Percentiles rank a stretch among this genome's conserved stretches.
phyloP scores from a whole-genome alignment of 2,797 vertebrate species.

The Enteromius unitaeniatus region DNA sequence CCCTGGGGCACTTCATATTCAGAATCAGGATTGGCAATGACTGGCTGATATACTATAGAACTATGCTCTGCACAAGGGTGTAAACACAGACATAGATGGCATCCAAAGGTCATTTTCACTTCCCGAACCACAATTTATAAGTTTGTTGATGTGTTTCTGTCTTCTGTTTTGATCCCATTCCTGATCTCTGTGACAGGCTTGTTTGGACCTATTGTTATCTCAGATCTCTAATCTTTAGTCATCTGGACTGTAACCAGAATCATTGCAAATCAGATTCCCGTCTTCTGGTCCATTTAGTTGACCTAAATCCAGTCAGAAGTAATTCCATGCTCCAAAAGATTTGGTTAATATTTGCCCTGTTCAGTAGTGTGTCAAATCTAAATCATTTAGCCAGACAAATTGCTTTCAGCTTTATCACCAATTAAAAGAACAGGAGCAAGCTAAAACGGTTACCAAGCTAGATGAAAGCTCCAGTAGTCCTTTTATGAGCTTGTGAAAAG shows the following conservation, averaged over 20 bases:
- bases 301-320: slow-evolving; percentile 20
- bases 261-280: background rate
- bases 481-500: background rate
- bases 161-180: background rate
- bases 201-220: background rate
- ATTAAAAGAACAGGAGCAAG: background rate
- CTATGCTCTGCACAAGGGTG: background rate
- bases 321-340: background rate
- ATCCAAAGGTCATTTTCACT: background rate
- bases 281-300: slow-evolving; percentile 4
- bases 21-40: background rate
- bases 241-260: slow-evolving; percentile 22
- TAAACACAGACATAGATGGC: background rate
- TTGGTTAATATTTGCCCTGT: slow-evolving; percentile 35
- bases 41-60: background rate
- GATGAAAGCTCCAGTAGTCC: background rate
- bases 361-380: slow-evolving; percentile 27
- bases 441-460: background rate
- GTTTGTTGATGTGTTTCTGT: background rate
- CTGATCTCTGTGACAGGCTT: background rate
- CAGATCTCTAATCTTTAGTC: slow-evolving; percentile 15
- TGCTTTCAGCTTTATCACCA: slow-evolving; percentile 16
- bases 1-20: background rate
- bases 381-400: background rate
- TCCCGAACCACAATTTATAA: too few species aligned